Evolutionary conservation across 2,888 invertebrate genomes (phyloP), one percentile per base, ranked within the genome.

Genomic region (Amblyjoppa fuscipennis): DNA sequence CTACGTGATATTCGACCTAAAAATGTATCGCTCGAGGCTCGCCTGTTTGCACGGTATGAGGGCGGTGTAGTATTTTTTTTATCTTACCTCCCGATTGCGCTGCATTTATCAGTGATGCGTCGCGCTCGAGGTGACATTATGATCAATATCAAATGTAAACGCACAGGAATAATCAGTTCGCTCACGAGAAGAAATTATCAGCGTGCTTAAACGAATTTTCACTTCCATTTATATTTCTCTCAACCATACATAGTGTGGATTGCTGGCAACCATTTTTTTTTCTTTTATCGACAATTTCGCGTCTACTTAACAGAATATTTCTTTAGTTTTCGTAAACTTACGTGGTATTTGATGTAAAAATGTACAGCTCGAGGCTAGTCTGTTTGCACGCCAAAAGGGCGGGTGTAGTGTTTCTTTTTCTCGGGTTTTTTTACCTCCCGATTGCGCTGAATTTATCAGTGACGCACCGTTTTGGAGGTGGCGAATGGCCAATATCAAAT

Each of bases 181-280:
- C 34, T 56, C 7, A 20, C n/a, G 20, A 71, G 31, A 28, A 6
- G 1, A 53, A 53, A 71, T 71, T 71, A 56, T 56, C 71, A 16
- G 20, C n/a, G 53, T 53, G 11, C 7, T 20, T 5, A 11, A 56
- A 31, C 31, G 28, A 69, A 49, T 51, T 56, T 38, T 71, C n/a
- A 4, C 31, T 71, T 16, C 20, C 5, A 53, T 34, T 16, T 38
- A 7, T n/a, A 20, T 51, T 34, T n/a, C 16, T 53, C 16, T 53
- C 20, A 20, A 20, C 20, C 20, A 20, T 20, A 20, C 20, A 20
- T 20, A 20, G 20, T 20, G 20, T 20, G 20, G 20, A 20, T 20
- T 20, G 20, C 20, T 20, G 20, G 20, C 20, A 20, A 20, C 16
- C 20, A n/a, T 20, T 34, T 34, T 34, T 4, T 34, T 4, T 3